phyloP scores from a whole-genome alignment of 1,140 invertebrate species.

The Pogonus chalceus region DNA sequence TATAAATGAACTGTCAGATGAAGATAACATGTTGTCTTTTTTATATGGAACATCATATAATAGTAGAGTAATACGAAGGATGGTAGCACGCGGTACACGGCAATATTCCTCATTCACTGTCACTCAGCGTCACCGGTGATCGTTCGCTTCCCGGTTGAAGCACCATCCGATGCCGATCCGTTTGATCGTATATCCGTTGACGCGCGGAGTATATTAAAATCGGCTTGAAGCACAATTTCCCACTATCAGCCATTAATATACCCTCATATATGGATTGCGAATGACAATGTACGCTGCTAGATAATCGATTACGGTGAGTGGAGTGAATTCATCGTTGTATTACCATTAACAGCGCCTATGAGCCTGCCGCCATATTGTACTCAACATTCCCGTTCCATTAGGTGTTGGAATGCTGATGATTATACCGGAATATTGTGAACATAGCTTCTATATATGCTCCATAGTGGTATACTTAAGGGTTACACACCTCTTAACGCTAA shows the following conservation, averaged over 20 bases:
- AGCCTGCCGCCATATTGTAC: not conserved
- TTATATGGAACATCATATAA: too few species aligned
- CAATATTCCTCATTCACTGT: too few species aligned
- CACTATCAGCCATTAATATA: not conserved
- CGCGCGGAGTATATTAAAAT: not conserved
- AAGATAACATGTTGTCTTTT: too few species aligned
- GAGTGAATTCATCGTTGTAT: constrained; percentile 3
- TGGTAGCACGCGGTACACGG: too few species aligned
- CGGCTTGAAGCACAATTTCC: constrained; percentile 5
- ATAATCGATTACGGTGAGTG: not conserved
- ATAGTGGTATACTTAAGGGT: too few species aligned
- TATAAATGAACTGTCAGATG: too few species aligned
- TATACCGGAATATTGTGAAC: not conserved
- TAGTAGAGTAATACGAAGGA: too few species aligned
- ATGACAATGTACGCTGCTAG: not conserved
- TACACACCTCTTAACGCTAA: too few species aligned
- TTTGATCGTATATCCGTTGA: too few species aligned
- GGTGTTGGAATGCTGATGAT: not conserved
- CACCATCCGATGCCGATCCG: too few species aligned
- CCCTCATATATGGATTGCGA: constrained; percentile 1
- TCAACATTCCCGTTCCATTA: constrained; percentile 1
- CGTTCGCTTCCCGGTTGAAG: too few species aligned
- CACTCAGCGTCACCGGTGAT: too few species aligned
- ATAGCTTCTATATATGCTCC: not conserved
- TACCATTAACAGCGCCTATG: not conserved